Percentiles rank a stretch among this genome's conserved stretches.
Evolutionary conservation across 2,797 vertebrate genomes (phyloP).

Genomic region (Pseudochirops cupreus): DNA sequence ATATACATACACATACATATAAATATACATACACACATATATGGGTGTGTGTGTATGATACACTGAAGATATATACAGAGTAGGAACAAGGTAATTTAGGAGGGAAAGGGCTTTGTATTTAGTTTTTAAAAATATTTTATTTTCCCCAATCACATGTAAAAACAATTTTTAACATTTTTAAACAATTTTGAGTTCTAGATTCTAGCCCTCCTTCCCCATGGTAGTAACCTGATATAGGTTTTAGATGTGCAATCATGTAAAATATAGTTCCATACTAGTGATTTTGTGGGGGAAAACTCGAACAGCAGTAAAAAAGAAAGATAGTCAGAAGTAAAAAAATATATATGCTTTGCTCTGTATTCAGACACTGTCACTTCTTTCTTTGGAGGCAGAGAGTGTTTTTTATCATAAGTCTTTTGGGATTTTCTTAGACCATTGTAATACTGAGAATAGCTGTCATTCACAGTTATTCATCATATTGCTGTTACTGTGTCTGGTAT

Average conservation of each 20-base stretch:
- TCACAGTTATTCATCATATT: background rate
- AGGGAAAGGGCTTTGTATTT: background rate
- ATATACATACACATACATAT: no score
- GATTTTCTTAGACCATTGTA: background rate
- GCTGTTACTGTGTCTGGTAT: background rate
- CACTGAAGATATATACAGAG: no score
- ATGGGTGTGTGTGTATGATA: no score
- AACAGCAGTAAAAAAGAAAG: background rate
- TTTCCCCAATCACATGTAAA: background rate
- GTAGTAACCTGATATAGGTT: background rate
- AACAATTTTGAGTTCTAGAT: background rate
- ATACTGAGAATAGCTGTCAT: background rate
- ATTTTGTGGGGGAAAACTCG: background rate
- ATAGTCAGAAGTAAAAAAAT: background rate
- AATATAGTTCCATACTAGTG: background rate
- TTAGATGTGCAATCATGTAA: background rate
- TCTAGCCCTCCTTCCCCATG: background rate
- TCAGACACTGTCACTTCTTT: background rate
- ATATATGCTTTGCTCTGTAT: background rate
- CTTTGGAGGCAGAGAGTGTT: background rate
- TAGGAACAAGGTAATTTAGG: background rate
- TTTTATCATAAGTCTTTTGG: background rate
- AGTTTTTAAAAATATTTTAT: no score
- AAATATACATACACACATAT: no score
- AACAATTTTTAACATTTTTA: background rate